Conservation (phyloP, 2,888 invertebrate genomes). For the Mythimna impura region DNA sequence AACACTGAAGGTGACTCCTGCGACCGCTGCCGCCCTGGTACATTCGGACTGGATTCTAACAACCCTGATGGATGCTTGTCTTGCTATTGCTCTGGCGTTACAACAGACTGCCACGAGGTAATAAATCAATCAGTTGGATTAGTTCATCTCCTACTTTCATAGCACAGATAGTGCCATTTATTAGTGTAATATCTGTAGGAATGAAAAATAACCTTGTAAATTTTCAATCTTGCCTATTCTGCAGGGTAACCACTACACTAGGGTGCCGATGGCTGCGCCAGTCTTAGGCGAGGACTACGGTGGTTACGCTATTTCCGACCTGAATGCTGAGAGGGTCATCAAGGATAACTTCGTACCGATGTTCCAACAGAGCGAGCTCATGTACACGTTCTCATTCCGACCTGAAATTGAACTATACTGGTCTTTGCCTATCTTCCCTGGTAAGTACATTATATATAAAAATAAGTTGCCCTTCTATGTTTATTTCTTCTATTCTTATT, state of each 20-base stretch:
- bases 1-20: constrained; percentile 95
- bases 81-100: constrained; percentile 97
- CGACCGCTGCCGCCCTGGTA: constrained; percentile 94
- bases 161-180: background rate
- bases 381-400: constrained; percentile 79
- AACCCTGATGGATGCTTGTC: constrained; percentile 95
- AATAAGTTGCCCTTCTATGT: background rate
- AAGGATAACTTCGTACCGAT: constrained; percentile 81
- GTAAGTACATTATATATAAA: constrained; percentile 64
- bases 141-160: background rate
- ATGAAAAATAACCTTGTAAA: background rate
- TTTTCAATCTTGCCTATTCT: constrained; percentile 1
- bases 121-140: constrained; percentile 8
- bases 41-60: constrained; percentile 93
- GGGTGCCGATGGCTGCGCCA: constrained; percentile 80
- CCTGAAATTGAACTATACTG: constrained; percentile 81
- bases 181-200: background rate
- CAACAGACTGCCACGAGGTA: constrained; percentile 93
- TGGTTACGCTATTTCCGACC: constrained; percentile 82
- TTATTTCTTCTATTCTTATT: background rate
- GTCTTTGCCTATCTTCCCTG: constrained; percentile 85
- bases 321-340: constrained; percentile 77
- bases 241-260: constrained; percentile 79
- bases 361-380: constrained; percentile 83
- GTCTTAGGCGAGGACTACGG: constrained; percentile 83